Conservation (phyloP, 2,888 invertebrate species). For the Shargacucullia verbasci region DNA sequence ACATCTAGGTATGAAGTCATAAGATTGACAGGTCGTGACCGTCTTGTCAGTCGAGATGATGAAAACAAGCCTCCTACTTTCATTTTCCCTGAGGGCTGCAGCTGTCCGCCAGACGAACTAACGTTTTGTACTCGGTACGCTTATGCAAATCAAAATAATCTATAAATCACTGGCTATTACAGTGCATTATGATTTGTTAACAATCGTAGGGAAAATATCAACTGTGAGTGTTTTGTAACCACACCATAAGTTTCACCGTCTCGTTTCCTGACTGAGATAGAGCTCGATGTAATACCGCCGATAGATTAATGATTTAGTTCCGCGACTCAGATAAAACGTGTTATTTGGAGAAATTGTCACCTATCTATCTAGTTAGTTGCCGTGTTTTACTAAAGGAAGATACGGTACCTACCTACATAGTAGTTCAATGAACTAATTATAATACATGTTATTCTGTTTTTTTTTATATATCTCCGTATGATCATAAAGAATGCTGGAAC, state of each 20-base stretch:
- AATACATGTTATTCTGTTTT: too few species aligned
- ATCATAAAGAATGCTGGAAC: too few species aligned
- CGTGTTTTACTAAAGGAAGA: too few species aligned
- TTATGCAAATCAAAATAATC: slow-evolving; percentile 43
- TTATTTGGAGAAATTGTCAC: background rate
- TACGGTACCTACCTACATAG: too few species aligned
- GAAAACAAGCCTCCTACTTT: slow-evolving; percentile 61
- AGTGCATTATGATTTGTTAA: slow-evolving; percentile 35
- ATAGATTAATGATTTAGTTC: slow-evolving; percentile 6
- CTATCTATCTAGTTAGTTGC: too few species aligned
- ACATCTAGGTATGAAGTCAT: slow-evolving; percentile 48
- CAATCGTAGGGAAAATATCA: slow-evolving; percentile 31
- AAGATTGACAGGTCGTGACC: slow-evolving; percentile 64
- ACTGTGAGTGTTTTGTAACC: slow-evolving; percentile 21
- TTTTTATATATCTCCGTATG: too few species aligned
- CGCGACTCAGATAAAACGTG: slow-evolving; percentile 7
- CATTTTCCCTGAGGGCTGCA: slow-evolving; percentile 57
- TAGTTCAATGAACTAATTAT: too few species aligned
- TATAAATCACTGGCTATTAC: slow-evolving; percentile 28
- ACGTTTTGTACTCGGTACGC: slow-evolving; percentile 30
- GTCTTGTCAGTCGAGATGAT: slow-evolving; percentile 54
- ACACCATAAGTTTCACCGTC: slow-evolving; percentile 30
- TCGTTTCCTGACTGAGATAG: slow-evolving; percentile 10
- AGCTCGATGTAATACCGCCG: background rate
- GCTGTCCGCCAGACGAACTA: slow-evolving; percentile 23